Conservation (phyloP, 2,888 invertebrate species). For the Teleiodes luculella region DNA sequence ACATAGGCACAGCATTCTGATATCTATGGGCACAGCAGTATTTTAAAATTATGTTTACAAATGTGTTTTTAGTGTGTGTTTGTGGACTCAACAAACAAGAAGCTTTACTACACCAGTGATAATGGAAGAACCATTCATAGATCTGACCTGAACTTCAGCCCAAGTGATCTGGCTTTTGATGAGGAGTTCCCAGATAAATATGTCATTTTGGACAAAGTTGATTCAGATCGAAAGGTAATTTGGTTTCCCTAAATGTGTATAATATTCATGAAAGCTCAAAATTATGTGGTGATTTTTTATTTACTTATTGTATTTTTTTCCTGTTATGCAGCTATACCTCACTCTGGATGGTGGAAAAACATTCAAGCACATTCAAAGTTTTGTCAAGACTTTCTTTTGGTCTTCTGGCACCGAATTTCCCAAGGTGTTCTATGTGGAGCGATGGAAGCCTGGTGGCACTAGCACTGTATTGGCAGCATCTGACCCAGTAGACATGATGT, state of each 20-base stretch:
- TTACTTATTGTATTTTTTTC: no score
- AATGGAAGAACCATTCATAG: constrained; percentile 83
- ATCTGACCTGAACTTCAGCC: constrained; percentile 83
- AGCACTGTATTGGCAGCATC: constrained; percentile 85
- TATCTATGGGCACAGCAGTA: no score
- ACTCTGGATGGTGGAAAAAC: constrained; percentile 86
- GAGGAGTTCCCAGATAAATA: constrained; percentile 84
- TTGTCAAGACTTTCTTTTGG: constrained; percentile 90
- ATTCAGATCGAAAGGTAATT: constrained; percentile 79
- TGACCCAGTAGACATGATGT: constrained; percentile 71
- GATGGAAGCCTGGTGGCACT: constrained; percentile 79
- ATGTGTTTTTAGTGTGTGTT: constrained; percentile 86
- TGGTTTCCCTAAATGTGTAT: no score
- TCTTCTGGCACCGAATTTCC: constrained; percentile 69
- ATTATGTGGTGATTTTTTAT: no score
- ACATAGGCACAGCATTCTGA: no score
- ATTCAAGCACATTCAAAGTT: constrained; percentile 83
- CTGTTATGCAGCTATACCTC: constrained; percentile 82
- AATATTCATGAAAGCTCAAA: no score
- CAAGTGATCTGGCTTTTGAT: constrained; percentile 87
- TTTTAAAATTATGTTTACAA: neutral
- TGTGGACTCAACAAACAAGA: constrained; percentile 86
- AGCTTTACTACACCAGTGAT: constrained; percentile 86
- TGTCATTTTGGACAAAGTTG: constrained; percentile 86
- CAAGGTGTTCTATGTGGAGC: constrained; percentile 82